phyloP scores from a whole-genome alignment of 1,140 invertebrate species.

The Pachypsylla venusta region DNA sequence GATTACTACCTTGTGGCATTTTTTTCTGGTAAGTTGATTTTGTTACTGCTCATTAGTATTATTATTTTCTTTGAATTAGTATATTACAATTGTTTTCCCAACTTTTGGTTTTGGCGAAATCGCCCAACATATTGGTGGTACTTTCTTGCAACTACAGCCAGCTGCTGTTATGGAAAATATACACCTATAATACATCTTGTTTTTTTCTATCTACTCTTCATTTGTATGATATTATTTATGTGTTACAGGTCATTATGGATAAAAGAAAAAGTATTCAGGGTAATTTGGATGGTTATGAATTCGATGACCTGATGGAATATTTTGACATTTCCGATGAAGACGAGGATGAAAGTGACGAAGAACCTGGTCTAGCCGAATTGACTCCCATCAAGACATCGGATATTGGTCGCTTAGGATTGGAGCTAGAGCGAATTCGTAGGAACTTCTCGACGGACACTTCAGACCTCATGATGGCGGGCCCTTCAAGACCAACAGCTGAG shows the following conservation, averaged over 20 bases:
- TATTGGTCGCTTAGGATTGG: not conserved
- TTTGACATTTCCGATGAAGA: not conserved
- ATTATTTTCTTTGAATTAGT: no score
- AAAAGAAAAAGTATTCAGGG: not conserved
- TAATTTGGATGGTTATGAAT: not conserved
- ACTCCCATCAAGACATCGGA: not conserved
- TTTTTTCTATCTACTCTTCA: not conserved
- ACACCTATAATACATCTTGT: not conserved
- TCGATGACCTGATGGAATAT: not conserved
- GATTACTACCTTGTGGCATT: no score
- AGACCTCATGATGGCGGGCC: not conserved
- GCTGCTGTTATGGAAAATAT: not conserved
- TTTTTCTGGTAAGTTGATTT: no score
- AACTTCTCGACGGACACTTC: not conserved
- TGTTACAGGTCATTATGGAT: not conserved
- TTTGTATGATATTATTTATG: not conserved
- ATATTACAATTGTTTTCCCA: no score
- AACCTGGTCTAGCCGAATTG: not conserved
- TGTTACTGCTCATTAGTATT: no score
- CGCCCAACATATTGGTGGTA: not conserved
- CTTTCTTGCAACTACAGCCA: not conserved
- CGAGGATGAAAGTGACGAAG: not conserved
- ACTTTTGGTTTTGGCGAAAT: not conserved
- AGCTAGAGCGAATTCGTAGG: not conserved
- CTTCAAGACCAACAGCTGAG: not conserved